Evolutionary conservation across 1,140 invertebrate species (phyloP).

Genomic region (Drosophila elegans): DNA sequence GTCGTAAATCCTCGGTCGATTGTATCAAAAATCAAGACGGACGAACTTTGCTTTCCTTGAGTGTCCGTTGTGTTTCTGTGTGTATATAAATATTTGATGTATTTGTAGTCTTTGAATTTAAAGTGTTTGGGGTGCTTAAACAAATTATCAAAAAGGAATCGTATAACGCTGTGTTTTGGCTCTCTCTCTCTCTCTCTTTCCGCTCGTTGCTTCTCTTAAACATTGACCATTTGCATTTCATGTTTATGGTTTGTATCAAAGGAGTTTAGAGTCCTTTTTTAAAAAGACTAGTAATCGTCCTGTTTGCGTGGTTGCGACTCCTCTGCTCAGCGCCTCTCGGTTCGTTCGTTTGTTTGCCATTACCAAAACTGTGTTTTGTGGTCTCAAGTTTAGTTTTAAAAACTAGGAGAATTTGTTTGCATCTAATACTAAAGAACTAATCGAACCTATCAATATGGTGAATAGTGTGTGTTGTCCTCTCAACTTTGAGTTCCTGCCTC

Average conservation of each 20-base stretch:
- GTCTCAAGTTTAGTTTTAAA: conserved; percentile 49
- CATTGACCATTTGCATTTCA: conserved; percentile 47
- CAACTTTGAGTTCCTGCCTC: conserved; percentile 14
- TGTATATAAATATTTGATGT: conserved; percentile 40
- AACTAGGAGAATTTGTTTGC: conserved; percentile 68
- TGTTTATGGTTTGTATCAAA: conserved; percentile 60
- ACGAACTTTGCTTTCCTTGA: conserved; percentile 9
- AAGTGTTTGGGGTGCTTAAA: conserved; percentile 48
- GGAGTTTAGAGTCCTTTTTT: conserved; percentile 85
- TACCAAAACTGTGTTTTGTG: conserved; percentile 65
- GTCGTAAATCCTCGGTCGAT: conserved; percentile 66
- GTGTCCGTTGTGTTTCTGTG: conserved; percentile 17
- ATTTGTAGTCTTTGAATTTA: conserved; percentile 53
- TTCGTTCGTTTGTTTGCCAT: conserved; percentile 21
- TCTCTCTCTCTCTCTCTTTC: conserved; percentile 39
- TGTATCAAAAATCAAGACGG: conserved; percentile 20
- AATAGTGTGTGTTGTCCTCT: conserved; percentile 42
- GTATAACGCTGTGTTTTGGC: conserved; percentile 81
- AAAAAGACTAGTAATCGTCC: conserved; percentile 83
- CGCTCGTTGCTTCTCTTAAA: conserved; percentile 13
- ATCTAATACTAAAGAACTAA: conserved; percentile 59
- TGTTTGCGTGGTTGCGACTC: conserved; percentile 12
- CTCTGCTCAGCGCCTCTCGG: conserved; percentile 23
- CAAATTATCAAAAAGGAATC: conserved; percentile 70
- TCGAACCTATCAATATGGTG: conserved; percentile 40